These are phyloP conservation scores for Ceratothoa steindachneri DNA, from an alignment of 2,888 invertebrate species.

Conservation along the genomic window DNA sequence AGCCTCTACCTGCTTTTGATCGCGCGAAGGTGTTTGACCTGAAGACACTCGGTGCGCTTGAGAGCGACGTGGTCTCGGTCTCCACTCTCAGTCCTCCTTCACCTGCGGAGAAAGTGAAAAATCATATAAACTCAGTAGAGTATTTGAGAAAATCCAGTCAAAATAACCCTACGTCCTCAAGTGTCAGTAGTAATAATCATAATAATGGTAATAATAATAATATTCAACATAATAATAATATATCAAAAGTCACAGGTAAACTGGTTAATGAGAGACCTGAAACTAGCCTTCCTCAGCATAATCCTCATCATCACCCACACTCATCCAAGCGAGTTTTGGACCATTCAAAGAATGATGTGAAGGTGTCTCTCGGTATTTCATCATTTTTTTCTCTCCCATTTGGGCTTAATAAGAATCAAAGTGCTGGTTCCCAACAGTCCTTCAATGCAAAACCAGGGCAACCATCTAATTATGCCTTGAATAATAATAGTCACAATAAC, in stretches of 20 bases:
- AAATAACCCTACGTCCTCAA: neutral
- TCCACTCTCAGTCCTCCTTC: neutral
- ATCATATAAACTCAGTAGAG: neutral
- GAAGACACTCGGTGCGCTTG: constrained; percentile 51
- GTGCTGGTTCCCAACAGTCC: too few relatives aligned
- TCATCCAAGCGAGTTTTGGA: neutral
- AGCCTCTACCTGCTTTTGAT: constrained; percentile 62
- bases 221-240: neutral
- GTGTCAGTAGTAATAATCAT: constrained; percentile 1
- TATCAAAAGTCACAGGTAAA: neutral
- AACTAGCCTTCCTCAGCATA: neutral
- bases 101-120: neutral
- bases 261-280: neutral
- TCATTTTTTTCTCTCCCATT: neutral
- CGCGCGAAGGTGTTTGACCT: constrained; percentile 56
- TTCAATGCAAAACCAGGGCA: neutral
- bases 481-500: neutral
- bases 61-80: constrained; percentile 29
- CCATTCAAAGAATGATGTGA: neutral
- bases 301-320: neutral
- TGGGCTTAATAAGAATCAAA: neutral
- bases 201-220: constrained; percentile 8
- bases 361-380: neutral
- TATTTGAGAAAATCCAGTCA: neutral
- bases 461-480: neutral